These are phyloP conservation scores for Ptilodon capucinus DNA, from an alignment of 2,888 invertebrate species.

Conservation along the genomic window DNA sequence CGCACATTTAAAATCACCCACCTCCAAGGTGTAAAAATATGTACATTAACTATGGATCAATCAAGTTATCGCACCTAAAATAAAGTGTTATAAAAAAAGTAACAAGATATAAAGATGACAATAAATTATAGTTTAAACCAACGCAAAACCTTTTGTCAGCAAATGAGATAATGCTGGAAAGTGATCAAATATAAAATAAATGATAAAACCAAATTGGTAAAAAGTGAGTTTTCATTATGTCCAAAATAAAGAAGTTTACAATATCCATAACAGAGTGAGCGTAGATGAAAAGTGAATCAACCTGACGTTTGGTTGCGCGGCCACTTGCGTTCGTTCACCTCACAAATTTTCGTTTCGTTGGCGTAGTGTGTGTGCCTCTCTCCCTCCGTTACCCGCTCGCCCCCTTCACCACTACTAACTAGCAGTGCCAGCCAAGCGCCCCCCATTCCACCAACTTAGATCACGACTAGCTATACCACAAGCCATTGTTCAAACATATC, in stretches of 20 bases:
- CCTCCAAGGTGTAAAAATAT: too few species aligned
- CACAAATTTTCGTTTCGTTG: conserved; percentile 82
- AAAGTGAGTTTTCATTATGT: conserved; percentile 59
- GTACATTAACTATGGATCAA: too few species aligned
- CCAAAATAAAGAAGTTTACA: conserved; percentile 54
- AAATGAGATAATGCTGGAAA: background rate
- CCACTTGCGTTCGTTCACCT: conserved; percentile 79
- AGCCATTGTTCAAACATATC: conserved; percentile 47
- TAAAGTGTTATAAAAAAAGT: too few species aligned
- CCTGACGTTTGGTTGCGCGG: conserved; percentile 75
- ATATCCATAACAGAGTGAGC: conserved; percentile 62
- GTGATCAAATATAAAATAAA: conserved; percentile 19
- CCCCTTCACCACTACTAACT: conserved; percentile 28
- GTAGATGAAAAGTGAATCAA: conserved; percentile 82
- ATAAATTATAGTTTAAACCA: too few species aligned
- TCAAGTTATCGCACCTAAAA: too few species aligned
- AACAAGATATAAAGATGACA: too few species aligned
- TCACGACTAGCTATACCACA: conserved; percentile 57
- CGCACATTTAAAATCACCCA: too few species aligned
- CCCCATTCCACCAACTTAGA: conserved; percentile 67
- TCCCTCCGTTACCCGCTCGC: conserved; percentile 32
- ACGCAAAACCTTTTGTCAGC: background rate
- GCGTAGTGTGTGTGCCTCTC: conserved; percentile 59
- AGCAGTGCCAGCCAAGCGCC: conserved; percentile 32
- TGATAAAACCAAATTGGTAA: conserved; percentile 27